Evolutionary conservation across 2,797 vertebrate genomes (phyloP).

Genomic region (Anabacerthia variegaticeps): DNA sequence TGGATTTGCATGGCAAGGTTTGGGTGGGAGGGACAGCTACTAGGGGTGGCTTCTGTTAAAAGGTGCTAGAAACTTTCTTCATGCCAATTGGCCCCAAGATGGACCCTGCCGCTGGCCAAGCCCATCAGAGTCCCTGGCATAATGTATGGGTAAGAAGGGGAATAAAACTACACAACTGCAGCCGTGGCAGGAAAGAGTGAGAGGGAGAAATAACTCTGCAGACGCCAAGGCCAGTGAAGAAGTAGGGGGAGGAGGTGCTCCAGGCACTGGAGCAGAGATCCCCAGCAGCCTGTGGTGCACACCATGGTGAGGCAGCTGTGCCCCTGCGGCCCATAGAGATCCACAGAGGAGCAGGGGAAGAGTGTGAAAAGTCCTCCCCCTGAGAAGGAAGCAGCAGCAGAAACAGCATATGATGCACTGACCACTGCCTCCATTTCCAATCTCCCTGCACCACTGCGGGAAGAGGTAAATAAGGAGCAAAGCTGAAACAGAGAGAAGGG

Average conservation of each 20-base stretch:
- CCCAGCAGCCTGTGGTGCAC: not conserved
- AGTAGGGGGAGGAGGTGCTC: not conserved
- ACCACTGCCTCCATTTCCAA: rapidly evolving
- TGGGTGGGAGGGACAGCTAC: not conserved
- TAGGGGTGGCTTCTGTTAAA: not conserved
- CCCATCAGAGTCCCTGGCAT: not conserved
- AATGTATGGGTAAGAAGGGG: rapidly evolving
- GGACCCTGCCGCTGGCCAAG: no score
- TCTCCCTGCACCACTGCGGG: not conserved
- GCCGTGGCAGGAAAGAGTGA: not conserved
- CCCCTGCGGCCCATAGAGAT: not conserved
- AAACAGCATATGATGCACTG: not conserved
- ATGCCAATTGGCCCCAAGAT: not conserved
- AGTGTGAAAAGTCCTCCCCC: not conserved
- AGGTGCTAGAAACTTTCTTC: not conserved
- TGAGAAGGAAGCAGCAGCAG: not conserved
- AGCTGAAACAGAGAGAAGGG: rapidly evolving
- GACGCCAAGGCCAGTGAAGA: not conserved
- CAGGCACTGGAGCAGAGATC: not conserved
- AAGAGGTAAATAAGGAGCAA: not conserved
- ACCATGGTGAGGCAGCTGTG: not conserved
- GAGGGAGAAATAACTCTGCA: not conserved
- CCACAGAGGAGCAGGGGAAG: not conserved
- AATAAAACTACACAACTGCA: not conserved
- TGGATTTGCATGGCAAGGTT: no score